A percentile compares a stretch with the other conserved stretches of the same genome.
phyloP scores from a whole-genome alignment of 1,140 invertebrate genomes.

The Drosophila auraria region DNA sequence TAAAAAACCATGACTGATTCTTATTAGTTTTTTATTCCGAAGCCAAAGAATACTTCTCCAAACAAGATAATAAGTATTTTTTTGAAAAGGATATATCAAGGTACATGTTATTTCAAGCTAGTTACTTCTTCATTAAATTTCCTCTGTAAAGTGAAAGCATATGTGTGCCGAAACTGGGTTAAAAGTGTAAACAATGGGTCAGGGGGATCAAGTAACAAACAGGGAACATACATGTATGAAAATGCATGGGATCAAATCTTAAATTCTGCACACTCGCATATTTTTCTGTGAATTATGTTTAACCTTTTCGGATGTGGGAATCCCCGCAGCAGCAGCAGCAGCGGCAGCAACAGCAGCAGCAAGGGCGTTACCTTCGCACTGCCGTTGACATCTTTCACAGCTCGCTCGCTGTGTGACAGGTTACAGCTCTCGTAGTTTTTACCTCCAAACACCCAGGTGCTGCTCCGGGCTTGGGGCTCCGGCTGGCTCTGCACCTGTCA shows the following conservation, averaged over 20 bases:
- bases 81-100: neutral
- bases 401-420: conserved; percentile 48
- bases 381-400: conserved; percentile 72
- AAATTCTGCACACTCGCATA: conserved; percentile 7
- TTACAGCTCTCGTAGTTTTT: conserved; percentile 46
- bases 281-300: conserved; percentile 19
- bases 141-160: too few relatives aligned
- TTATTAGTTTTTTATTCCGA: neutral
- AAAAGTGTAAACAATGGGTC: conserved; percentile 3
- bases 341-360: too few relatives aligned
- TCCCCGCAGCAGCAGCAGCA: too few relatives aligned
- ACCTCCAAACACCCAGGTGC: conserved; percentile 26
- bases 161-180: neutral
- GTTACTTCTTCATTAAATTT: neutral
- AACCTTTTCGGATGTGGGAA: conserved; percentile 11
- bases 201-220: neutral
- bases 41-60: neutral
- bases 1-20: too few relatives aligned
- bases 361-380: conserved; percentile 16
- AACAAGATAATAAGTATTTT: neutral
- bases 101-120: neutral
- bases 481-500: conserved; percentile 38
- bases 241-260: conserved; percentile 12
- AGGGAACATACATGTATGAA: neutral
- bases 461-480: conserved; percentile 14